Evolutionary conservation across 2,888 invertebrate species (phyloP), one percentile per base, ranked within the genome.

Genomic region (Drosophila trichaetosa): DNA sequence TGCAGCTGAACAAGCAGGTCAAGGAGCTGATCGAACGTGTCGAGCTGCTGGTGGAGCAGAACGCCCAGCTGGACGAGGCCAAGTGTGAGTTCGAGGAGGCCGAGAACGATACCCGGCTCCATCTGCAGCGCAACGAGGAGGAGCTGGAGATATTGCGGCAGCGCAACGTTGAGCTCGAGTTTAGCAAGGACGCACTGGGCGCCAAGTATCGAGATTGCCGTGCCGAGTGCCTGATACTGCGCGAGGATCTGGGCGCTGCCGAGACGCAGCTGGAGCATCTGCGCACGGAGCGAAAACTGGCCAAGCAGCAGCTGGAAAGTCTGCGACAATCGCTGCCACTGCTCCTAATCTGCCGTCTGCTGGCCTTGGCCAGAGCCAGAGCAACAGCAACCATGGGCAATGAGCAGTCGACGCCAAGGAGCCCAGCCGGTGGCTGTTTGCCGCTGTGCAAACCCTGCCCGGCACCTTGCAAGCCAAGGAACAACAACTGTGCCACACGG

Each of bases 61-160:
- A 96, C 92, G 94, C 94, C 67, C 93, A 94, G 81, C 93, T 96
- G 81, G 96, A 96, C 89, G 96, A 96, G 91, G 96, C 96, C 89
- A 95, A 95, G 91, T 95, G 96, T 90, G 96, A 96, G 92, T 94
- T 96, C 75, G 96, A 96, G 93, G 96, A 96, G 92, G 95, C 96
- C 34, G 96, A 96, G 93, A 96, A 96, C 93, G 96, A 96, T 86
- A 95, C 96, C n/a, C 90, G 93, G 59, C 79, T 93, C 8, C 91
- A 92, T 21, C 74, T 93, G 69, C 93, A 93, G 70, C 94, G 95
- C 78, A 94, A 95, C 79, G 95, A 95, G 92, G 94, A 95, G 91
- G 95, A 95, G 89, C 94, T 95, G 89, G 95, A 95, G 90, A 94
- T 95, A 69, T 93, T 93, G 29, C 90, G 91, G 33, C 93, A 93